Percentiles rank a stretch among this genome's conserved stretches.
Conservation (phyloP, 1,140 invertebrate species). For the Drosophila kohkoa region DNA sequence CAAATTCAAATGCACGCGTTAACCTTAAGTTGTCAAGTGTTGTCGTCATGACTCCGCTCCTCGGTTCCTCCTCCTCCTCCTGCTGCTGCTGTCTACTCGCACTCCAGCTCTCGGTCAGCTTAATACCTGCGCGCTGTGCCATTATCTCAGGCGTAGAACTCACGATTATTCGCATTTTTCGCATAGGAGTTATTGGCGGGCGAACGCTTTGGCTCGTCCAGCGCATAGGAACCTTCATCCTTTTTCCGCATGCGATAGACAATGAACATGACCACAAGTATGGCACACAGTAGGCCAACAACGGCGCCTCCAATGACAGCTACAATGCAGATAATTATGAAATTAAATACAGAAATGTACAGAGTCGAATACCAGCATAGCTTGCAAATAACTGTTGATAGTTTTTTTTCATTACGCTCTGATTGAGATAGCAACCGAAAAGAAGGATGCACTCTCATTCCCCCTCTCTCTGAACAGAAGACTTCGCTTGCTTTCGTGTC, state of each 20-base stretch:
- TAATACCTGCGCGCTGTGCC: conserved; percentile 78
- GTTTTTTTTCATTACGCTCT: no score
- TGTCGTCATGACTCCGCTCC: conserved; percentile 40
- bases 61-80: conserved; percentile 18
- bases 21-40: conserved; percentile 31
- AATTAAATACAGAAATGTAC: neutral
- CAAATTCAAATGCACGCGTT: conserved; percentile 24
- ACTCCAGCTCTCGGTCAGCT: conserved; percentile 41
- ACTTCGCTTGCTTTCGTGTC: no score
- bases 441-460: no score
- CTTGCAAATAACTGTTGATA: no score
- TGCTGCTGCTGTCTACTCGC: neutral
- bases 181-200: conserved; percentile 96
- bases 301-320: conserved; percentile 99
- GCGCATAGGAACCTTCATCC: conserved; percentile 98
- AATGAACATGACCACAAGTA: conserved; percentile 99
- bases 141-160: conserved; percentile 96
- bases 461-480: no score
- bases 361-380: no score
- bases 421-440: no score
- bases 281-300: conserved; percentile 97
- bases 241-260: conserved; percentile 99
- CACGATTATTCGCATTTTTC: conserved; percentile 94
- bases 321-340: conserved; percentile 82
- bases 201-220: conserved; percentile 98